Percentiles rank a stretch among this genome's conserved stretches.
These are phyloP conservation scores for Cataglyphis rosenhaueri DNA, from an alignment of 2,888 invertebrate species.

Conservation along the genomic window DNA sequence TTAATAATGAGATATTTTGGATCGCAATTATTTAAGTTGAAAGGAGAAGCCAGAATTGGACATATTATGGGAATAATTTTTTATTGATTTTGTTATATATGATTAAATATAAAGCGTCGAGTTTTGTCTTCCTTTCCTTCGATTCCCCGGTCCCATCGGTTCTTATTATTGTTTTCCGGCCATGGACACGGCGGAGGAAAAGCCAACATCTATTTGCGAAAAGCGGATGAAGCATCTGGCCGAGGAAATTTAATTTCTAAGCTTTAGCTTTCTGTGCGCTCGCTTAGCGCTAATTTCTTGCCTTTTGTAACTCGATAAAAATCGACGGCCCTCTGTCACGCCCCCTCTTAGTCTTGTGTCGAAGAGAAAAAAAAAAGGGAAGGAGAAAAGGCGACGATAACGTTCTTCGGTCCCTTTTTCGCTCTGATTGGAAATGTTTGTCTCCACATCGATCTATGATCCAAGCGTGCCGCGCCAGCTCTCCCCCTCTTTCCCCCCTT, in stretches of 20 bases:
- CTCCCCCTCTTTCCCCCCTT: neutral
- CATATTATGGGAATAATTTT: neutral
- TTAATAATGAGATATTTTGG: neutral
- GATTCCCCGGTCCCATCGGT: constrained; percentile 2
- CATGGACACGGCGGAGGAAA: constrained; percentile 48
- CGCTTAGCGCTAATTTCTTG: constrained; percentile 74
- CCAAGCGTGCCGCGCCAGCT: constrained; percentile 19
- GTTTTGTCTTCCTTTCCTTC: neutral
- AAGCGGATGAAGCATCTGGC: constrained; percentile 79
- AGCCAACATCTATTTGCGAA: constrained; percentile 62
- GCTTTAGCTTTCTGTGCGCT: constrained; percentile 60
- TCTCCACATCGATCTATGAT: constrained; percentile 59
- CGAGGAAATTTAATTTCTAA: constrained; percentile 82
- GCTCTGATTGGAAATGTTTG: constrained; percentile 73
- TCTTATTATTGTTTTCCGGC: constrained; percentile 63
- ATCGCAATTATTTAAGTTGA: neutral
- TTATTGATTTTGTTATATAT: neutral
- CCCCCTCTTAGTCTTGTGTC: constrained; percentile 26
- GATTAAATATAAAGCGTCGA: neutral
- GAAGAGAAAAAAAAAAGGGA: constrained; percentile 20
- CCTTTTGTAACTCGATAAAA: constrained; percentile 81
- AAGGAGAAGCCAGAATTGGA: neutral
- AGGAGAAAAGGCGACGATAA: constrained; percentile 20
- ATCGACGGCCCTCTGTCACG: constrained; percentile 64
- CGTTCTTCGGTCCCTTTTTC: constrained; percentile 28